Conservation (phyloP, 2,797 vertebrate species). For the Acropternis orthonyx region DNA sequence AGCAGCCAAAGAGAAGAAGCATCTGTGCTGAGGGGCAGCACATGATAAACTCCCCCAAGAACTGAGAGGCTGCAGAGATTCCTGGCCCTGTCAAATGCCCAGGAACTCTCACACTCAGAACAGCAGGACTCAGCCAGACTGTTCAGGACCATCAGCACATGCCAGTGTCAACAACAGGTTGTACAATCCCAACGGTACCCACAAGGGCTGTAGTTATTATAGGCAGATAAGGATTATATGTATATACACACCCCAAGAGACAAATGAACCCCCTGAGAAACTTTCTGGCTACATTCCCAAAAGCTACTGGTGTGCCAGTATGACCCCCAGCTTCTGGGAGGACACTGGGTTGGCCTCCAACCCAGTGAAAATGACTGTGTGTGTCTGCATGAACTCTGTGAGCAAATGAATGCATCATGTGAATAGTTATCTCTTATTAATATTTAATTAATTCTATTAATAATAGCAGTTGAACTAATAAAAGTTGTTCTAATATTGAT, state of each 20-base stretch:
- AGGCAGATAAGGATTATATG: neutral
- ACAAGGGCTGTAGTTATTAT: neutral
- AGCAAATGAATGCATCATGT: neutral
- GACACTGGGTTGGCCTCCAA: neutral
- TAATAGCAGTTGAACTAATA: neutral
- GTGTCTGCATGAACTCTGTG: neutral
- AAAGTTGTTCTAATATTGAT: neutral
- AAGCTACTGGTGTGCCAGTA: neutral
- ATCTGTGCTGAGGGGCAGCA: neutral
- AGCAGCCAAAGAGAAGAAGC: neutral
- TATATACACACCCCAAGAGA: neutral
- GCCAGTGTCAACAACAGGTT: neutral
- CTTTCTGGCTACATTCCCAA: neutral
- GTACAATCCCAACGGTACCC: neutral
- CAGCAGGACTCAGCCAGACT: neutral
- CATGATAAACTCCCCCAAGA: neutral
- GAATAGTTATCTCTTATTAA: neutral
- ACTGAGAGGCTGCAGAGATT: neutral
- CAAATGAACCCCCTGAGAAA: neutral
- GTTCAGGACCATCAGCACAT: neutral
- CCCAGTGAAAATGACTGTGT: neutral
- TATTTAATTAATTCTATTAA: neutral
- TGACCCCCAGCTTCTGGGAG: neutral
- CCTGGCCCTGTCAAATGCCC: fast-evolving
- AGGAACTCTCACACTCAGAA: neutral